Evolutionary conservation across 2,888 invertebrate species (phyloP).

Genomic region (Drosophila algonquin): DNA sequence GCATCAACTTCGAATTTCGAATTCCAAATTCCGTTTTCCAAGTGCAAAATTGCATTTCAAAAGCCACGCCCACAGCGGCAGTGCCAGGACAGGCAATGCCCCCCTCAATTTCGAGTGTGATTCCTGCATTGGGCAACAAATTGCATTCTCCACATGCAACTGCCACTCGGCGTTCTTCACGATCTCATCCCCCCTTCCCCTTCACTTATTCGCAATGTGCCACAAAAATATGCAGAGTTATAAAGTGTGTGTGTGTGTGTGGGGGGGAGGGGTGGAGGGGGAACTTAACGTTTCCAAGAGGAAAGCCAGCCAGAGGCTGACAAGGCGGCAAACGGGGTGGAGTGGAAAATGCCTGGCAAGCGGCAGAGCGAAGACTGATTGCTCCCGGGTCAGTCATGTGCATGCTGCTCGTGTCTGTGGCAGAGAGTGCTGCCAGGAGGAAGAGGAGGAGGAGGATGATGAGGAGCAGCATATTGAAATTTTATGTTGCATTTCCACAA

Average conservation of each 20-base stretch:
- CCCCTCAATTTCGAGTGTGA: not conserved
- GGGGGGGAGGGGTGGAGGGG: too few relatives aligned
- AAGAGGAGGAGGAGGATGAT: not conserved
- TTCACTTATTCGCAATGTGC: not conserved
- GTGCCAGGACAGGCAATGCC: not conserved
- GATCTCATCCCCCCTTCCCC: not conserved
- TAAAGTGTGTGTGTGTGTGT: not conserved
- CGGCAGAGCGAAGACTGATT: slow-evolving; percentile 22
- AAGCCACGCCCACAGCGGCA: not conserved
- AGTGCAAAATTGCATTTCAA: slow-evolving; percentile 32
- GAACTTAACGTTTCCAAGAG: not conserved
- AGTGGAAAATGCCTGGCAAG: not conserved
- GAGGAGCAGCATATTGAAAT: slow-evolving; percentile 41
- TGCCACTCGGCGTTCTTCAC: slow-evolving; percentile 1
- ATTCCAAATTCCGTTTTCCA: slow-evolving; percentile 20
- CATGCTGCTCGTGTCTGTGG: not conserved
- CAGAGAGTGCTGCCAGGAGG: not conserved
- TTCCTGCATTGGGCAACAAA: slow-evolving; percentile 9
- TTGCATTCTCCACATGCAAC: slow-evolving; percentile 29
- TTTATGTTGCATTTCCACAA: slow-evolving; percentile 42
- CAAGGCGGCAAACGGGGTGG: not conserved
- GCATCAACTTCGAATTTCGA: slow-evolving; percentile 11
- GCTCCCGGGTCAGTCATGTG: slow-evolving; percentile 20
- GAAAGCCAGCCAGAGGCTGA: not conserved
- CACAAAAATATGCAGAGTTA: slow-evolving; percentile 6